Evolutionary conservation across 2,113 vertebrate species (phyloP).

Genomic region (Lota lota): DNA sequence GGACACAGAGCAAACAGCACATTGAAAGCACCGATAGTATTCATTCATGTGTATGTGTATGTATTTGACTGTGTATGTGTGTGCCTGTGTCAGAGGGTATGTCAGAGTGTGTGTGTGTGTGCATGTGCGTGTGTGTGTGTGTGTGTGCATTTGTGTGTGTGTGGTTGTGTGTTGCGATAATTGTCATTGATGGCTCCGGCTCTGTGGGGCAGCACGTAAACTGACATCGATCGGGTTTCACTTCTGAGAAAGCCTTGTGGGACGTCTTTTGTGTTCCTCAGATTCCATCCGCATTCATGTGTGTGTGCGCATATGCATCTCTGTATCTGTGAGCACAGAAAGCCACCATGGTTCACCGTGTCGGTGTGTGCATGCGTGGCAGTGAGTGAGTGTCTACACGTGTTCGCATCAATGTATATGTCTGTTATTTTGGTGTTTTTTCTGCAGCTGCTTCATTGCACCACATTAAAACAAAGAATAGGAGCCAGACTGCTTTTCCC

Average conservation of each 20-base stretch:
- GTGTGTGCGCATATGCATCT: background rate
- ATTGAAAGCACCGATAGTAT: slow-evolving; percentile 1
- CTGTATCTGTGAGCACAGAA: too few species aligned
- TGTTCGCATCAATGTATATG: background rate
- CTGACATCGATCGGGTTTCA: slow-evolving; percentile 12
- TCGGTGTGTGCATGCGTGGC: background rate
- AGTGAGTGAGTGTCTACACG: background rate
- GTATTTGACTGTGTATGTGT: background rate
- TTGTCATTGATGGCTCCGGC: slow-evolving; percentile 3
- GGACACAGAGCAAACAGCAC: slow-evolving; percentile 35
- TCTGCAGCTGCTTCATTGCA: background rate
- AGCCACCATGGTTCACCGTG: too few species aligned
- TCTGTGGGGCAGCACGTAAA: slow-evolving; percentile 3
- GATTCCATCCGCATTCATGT: background rate
- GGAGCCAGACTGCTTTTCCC: background rate
- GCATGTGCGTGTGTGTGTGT: slow-evolving; percentile 4
- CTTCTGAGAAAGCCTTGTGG: slow-evolving; percentile 1
- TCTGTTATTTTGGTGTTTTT: background rate
- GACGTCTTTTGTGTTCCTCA: too few species aligned
- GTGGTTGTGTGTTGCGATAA: slow-evolving; percentile 1
- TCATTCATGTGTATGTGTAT: background rate
- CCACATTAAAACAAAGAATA: background rate
- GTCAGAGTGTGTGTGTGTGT: background rate
- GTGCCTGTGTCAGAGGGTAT: background rate
- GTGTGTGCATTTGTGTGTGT: background rate